Evolutionary conservation across 1,140 invertebrate species (phyloP).

Genomic region (Papilio xuthus): DNA sequence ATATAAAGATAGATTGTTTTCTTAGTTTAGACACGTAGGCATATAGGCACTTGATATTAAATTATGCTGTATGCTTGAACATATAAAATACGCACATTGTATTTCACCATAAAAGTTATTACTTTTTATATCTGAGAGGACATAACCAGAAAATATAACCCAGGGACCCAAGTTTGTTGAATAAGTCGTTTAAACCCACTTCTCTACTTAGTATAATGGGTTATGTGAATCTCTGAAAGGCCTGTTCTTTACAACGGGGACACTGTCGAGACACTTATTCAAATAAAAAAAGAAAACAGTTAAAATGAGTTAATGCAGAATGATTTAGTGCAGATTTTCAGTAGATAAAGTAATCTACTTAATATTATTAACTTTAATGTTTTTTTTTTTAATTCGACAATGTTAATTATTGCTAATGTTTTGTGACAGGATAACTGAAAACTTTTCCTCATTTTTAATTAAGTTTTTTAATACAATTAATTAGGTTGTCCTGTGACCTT

Average conservation of each 20-base stretch:
- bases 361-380: no score
- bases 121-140: background rate
- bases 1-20: no score
- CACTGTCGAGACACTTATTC: background rate
- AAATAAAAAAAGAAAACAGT: background rate
- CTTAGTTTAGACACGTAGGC: no score
- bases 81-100: background rate
- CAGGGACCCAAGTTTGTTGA: background rate
- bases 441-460: no score
- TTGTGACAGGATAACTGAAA: background rate
- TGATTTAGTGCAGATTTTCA: no score
- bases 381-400: no score
- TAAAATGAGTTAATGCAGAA: no score
- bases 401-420: background rate
- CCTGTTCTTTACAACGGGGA: background rate
- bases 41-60: no score
- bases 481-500: background rate
- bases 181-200: conserved; percentile 7
- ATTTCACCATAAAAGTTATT: background rate
- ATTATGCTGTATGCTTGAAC: no score
- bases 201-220: background rate
- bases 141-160: background rate
- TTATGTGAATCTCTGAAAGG: background rate
- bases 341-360: no score
- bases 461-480: no score